A percentile compares a stretch with the other conserved stretches of the same genome.
These are phyloP conservation scores for Abramis brama DNA, from an alignment of 2,113 vertebrate genomes.

Conservation along the genomic window DNA sequence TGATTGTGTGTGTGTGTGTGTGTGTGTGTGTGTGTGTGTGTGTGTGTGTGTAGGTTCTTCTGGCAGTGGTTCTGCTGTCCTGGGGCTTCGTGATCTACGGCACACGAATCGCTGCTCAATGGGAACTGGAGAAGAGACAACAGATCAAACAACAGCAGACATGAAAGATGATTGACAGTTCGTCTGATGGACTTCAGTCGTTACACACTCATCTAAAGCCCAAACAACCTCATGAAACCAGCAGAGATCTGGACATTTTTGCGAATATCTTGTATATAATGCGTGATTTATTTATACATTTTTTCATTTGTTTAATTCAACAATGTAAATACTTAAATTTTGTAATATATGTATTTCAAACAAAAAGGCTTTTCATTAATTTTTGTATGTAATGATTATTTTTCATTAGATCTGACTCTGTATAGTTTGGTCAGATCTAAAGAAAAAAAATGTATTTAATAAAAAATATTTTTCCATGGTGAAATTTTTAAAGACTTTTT, in stretches of 20 bases:
- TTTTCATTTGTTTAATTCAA: not conserved
- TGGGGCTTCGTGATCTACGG: slow-evolving; percentile 80
- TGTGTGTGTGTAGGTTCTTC: slow-evolving; percentile 62
- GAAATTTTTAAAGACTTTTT: too few relatives aligned
- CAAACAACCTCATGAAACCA: not conserved
- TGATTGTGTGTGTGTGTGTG: not conserved
- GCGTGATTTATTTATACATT: not conserved
- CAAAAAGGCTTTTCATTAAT: not conserved
- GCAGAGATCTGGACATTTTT: not conserved
- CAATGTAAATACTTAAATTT: not conserved
- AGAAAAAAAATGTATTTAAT: too few relatives aligned
- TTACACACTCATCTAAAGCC: too few relatives aligned
- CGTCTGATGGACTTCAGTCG: too few relatives aligned
- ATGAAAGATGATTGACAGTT: not conserved
- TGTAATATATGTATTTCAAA: not conserved
- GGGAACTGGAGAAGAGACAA: slow-evolving; percentile 69
- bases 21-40: too few relatives aligned
- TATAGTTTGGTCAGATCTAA: too few relatives aligned
- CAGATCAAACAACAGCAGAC: not conserved
- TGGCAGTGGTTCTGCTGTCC: slow-evolving; percentile 72
- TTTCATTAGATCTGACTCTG: too few relatives aligned
- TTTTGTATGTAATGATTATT: not conserved
- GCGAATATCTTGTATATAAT: not conserved
- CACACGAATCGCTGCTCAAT: slow-evolving; percentile 68
- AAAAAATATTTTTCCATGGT: too few relatives aligned